phyloP scores from a whole-genome alignment of 2,888 invertebrate species.

The Thyatira batis region DNA sequence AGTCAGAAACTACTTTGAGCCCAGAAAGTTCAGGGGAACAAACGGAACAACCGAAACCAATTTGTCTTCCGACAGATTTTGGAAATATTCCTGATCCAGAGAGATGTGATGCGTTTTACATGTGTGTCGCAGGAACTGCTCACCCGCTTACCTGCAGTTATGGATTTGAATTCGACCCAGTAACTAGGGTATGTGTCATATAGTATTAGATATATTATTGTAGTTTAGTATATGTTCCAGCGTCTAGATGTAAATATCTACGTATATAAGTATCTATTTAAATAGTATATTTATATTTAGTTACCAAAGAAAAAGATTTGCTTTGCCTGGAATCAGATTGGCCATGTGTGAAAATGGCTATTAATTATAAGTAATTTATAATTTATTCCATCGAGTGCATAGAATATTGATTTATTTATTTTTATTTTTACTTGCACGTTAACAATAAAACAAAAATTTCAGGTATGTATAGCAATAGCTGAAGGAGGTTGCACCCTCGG shows the following conservation, averaged over 20 bases:
- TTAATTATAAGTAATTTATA: too few species aligned
- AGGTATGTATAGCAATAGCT: slow-evolving; percentile 23
- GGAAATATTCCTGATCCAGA: slow-evolving; percentile 37
- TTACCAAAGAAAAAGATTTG: too few species aligned
- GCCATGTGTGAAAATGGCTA: too few species aligned
- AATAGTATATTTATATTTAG: too few species aligned
- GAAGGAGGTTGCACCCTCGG: slow-evolving; percentile 24
- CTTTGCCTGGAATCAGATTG: too few species aligned
- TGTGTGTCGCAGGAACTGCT: slow-evolving; percentile 31
- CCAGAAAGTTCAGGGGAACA: not conserved
- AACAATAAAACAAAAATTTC: slow-evolving; percentile 4
- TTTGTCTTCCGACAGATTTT: slow-evolving; percentile 30
- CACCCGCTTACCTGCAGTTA: slow-evolving; percentile 26
- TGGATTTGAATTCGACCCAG: slow-evolving; percentile 31
- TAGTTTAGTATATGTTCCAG: too few species aligned
- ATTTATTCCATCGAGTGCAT: too few species aligned
- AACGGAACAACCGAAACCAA: not conserved
- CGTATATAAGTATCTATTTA: too few species aligned
- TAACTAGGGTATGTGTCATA: slow-evolving; percentile 20
- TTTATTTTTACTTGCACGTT: not conserved
- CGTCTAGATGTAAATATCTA: too few species aligned
- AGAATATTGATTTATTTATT: not conserved
- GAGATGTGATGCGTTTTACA: slow-evolving; percentile 33
- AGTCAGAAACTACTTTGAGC: not conserved
- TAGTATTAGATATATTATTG: too few species aligned